phyloP scores from a whole-genome alignment of 1,140 invertebrate genomes.

The Drosophila arizonae region DNA sequence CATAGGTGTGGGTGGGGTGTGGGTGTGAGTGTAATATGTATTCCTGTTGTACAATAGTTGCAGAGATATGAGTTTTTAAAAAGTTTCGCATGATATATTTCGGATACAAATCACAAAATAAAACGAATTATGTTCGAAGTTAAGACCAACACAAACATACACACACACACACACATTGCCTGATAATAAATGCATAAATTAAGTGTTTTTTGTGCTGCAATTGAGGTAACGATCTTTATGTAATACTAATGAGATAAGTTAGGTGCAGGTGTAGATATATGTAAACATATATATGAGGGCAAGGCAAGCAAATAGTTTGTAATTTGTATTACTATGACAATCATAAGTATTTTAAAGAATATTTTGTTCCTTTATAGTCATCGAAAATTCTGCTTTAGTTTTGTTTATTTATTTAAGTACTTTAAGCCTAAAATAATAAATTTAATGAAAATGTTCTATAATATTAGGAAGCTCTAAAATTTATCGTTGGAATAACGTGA shows the following conservation, averaged over 20 bases:
- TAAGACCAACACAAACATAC: conserved; percentile 38
- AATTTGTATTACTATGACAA: no score
- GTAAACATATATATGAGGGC: no score
- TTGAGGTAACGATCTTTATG: conserved; percentile 6
- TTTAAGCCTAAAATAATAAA: no score
- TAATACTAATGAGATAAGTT: background rate
- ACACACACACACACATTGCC: conserved; percentile 24
- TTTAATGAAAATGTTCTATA: no score
- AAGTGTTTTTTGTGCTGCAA: conserved; percentile 12
- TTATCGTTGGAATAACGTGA: no score
- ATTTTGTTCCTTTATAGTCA: no score
- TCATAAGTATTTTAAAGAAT: no score
- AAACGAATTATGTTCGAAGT: conserved; percentile 41
- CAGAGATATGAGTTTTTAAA: conserved; percentile 72
- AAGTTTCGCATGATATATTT: conserved; percentile 57
- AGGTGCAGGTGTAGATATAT: background rate
- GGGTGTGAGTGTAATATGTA: conserved; percentile 22
- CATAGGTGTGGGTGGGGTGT: no score
- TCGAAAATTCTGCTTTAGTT: no score
- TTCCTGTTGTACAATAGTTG: conserved; percentile 37
- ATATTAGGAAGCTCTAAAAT: no score
- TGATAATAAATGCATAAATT: conserved; percentile 39
- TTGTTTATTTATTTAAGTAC: no score
- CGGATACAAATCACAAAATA: conserved; percentile 52
- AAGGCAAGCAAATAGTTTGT: no score